These are phyloP conservation scores for Eremophila alpestris DNA, from an alignment of 2,797 vertebrate species.

Conservation along the genomic window DNA sequence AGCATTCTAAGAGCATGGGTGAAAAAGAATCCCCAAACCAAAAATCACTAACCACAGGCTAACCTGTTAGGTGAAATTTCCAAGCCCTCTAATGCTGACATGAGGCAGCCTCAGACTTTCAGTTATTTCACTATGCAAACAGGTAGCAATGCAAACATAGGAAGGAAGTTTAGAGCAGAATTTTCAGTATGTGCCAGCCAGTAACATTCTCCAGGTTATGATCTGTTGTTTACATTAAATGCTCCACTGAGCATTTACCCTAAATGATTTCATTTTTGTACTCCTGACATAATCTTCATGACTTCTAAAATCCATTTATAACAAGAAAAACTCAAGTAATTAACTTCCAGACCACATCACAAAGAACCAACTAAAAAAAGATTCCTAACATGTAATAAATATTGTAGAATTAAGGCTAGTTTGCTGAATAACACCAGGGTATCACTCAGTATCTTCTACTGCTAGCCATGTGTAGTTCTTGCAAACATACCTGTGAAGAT, in stretches of 20 bases:
- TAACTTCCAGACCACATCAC: neutral
- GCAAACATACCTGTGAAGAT: neutral
- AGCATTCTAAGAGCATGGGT: neutral
- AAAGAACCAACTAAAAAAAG: neutral
- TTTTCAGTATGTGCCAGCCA: neutral
- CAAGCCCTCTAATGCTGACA: neutral
- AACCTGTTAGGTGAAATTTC: neutral
- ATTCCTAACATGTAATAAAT: neutral
- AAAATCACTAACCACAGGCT: neutral
- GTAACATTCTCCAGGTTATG: neutral
- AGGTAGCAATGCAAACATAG: neutral
- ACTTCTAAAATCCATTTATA: neutral
- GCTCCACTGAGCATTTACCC: neutral
- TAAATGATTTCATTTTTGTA: neutral
- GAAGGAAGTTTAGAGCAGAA: neutral
- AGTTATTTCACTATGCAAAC: neutral
- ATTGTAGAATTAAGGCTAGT: neutral
- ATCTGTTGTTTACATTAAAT: neutral
- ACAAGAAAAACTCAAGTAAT: neutral
- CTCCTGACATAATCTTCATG: neutral
- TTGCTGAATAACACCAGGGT: neutral
- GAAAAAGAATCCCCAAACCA: neutral
- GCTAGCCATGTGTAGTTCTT: neutral
- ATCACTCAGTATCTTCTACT: slow-evolving; percentile 38
- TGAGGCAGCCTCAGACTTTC: neutral